Evolutionary conservation across 1,140 invertebrate species (phyloP).

Genomic region (Caenorhabditis elegans): DNA sequence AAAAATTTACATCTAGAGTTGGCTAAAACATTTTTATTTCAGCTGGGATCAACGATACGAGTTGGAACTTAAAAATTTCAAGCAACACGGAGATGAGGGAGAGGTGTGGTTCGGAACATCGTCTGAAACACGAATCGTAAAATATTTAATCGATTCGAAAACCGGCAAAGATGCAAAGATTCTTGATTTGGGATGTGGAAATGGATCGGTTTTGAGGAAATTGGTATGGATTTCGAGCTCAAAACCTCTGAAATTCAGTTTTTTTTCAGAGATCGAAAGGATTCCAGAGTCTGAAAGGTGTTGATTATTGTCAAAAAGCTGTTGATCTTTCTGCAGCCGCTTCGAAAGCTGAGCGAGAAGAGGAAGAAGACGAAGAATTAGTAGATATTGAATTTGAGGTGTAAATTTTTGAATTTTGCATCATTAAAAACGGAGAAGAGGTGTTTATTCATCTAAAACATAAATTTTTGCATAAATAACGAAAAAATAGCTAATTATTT

Average conservation of each 20-base stretch:
- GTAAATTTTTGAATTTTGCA: neutral
- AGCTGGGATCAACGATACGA: conserved; percentile 83
- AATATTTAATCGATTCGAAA: conserved; percentile 58
- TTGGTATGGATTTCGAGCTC: conserved; percentile 69
- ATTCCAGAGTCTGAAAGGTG: conserved; percentile 76
- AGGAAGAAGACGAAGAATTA: neutral
- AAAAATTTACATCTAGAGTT: no score
- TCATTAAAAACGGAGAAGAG: no score
- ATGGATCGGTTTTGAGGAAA: conserved; percentile 81
- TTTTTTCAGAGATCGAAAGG: conserved; percentile 71
- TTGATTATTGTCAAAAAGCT: conserved; percentile 82
- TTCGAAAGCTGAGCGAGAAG: conserved; percentile 68
- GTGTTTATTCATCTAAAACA: no score
- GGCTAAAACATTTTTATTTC: conserved; percentile 45
- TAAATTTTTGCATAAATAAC: no score
- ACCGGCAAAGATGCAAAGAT: conserved; percentile 57
- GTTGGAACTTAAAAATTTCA: conserved; percentile 80
- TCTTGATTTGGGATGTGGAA: conserved; percentile 81
- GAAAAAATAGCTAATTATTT: no score
- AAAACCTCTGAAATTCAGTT: neutral
- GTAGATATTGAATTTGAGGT: conserved; percentile 32
- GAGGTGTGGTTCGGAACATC: conserved; percentile 84
- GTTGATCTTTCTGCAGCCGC: conserved; percentile 76
- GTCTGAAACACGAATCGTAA: conserved; percentile 71
- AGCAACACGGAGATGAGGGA: conserved; percentile 81